A percentile compares a stretch with the other conserved stretches of the same genome.
These are phyloP conservation scores for Mechanitis mazaeus DNA, from an alignment of 2,888 invertebrate species.

Conservation along the genomic window DNA sequence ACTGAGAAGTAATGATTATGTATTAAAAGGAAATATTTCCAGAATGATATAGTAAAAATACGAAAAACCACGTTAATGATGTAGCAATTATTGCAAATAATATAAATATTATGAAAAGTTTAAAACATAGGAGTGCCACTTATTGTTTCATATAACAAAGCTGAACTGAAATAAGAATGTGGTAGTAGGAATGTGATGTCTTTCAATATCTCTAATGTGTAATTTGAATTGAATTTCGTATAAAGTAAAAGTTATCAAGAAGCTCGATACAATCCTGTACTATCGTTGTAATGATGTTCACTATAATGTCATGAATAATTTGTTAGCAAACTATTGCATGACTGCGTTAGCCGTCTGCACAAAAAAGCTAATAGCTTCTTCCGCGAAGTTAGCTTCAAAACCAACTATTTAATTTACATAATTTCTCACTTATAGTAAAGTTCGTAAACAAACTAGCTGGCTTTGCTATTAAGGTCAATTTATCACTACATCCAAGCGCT, in stretches of 20 bases:
- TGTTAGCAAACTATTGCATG: not conserved
- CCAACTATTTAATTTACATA: slow-evolving; percentile 20
- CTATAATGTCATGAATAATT: not conserved
- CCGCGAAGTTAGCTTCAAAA: slow-evolving; percentile 11
- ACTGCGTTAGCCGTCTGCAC: not conserved
- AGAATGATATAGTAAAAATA: not conserved
- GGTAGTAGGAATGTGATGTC: too few relatives aligned
- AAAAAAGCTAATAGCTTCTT: slow-evolving; percentile 7
- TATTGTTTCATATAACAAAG: too few relatives aligned
- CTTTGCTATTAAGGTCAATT: slow-evolving; percentile 29
- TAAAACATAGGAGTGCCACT: too few relatives aligned
- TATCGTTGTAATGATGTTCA: too few relatives aligned
- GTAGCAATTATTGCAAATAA: too few relatives aligned
- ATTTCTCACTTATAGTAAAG: slow-evolving; percentile 24
- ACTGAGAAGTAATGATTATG: slow-evolving; percentile 14
- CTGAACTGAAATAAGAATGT: too few relatives aligned
- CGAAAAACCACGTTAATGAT: slow-evolving; percentile 9
- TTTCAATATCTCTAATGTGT: too few relatives aligned
- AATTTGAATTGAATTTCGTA: slow-evolving; percentile 17
- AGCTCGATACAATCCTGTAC: slow-evolving; percentile 20
- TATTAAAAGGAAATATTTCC: slow-evolving; percentile 8
- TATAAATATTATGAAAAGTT: too few relatives aligned
- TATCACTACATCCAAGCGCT: slow-evolving; percentile 32
- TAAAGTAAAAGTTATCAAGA: slow-evolving; percentile 45
- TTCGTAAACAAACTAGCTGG: slow-evolving; percentile 25